These are phyloP conservation scores for Papilio machaon DNA, from an alignment of 1,140 invertebrate genomes.

Conservation along the genomic window DNA sequence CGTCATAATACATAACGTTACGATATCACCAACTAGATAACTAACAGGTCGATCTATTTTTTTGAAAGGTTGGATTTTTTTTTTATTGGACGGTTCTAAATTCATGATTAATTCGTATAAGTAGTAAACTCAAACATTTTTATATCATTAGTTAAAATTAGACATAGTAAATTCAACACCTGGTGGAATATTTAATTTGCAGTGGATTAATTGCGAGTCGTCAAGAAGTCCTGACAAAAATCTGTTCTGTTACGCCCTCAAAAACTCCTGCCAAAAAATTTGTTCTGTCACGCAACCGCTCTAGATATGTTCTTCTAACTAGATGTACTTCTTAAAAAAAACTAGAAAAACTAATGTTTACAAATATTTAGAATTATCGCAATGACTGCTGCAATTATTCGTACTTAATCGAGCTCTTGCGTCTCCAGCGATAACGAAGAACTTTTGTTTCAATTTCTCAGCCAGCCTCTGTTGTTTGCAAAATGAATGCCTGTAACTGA, in stretches of 20 bases:
- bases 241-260: neutral
- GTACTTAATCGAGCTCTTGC: neutral
- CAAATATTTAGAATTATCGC: neutral
- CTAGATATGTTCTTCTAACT: neutral
- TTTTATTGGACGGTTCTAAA: neutral
- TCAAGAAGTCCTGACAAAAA: neutral
- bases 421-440: neutral
- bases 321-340: neutral
- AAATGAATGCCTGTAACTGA: neutral
- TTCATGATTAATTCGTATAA: neutral
- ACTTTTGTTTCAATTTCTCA: conserved; percentile 1
- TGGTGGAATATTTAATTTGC: neutral
- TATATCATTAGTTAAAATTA: neutral
- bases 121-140: neutral
- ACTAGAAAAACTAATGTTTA: neutral
- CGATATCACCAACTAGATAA: too few relatives aligned
- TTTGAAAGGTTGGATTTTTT: neutral
- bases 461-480: neutral
- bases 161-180: conserved; percentile 11
- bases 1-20: neutral
- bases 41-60: neutral
- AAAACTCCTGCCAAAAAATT: neutral
- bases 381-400: neutral
- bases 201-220: neutral
- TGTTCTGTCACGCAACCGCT: neutral